Base-by-base conservation (phyloP, 2,113 vertebrate genomes). In the Eptatretus burgeri region DNA sequence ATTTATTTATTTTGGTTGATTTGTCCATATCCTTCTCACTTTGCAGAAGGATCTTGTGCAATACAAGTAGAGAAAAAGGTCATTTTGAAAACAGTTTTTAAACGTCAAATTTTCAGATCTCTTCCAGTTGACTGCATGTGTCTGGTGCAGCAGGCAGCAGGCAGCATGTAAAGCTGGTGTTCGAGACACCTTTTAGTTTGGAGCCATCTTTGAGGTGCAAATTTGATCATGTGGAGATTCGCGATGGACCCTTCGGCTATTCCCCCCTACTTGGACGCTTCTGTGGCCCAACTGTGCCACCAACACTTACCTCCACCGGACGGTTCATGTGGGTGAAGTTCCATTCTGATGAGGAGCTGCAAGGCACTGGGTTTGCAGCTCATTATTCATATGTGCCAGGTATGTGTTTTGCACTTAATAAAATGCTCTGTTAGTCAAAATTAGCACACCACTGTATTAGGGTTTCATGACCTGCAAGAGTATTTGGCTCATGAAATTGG, bases 281-380 rank as follows among this genome's bases (percentile, higher is more conserved):
- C 74, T 95, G 91, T 68, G 91, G 91, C 20, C 75, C 80, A 56
- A 84, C 83, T 73, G 89, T 81, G 69, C 91, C 91, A 1, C 75
- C 79, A 2, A 67, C 86, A 70, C 83, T 98, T 71, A 82, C 82
- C 63, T 98, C 91, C 66, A 95, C 87, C 0, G 91, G 91, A 14
- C 82, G 91, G 67, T 98, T 98, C 76, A 91, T 98, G 85, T 98
- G 91, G 91, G 80, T 98, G 70, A 98, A 94, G 70, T 98, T 98
- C 77, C 85, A 77, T 70, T 95, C 85, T n/a, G 91, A 98, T 62
- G 91, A 95, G 69, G 91, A 98, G 71, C 77, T 98, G 62, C 88
- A 98, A 76, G 86, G 88, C 52, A 76, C 86, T 17, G 91, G 91
- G 65, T 98, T 95, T 74, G 82, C 80, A 64, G 81, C 88, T 67